Percentiles rank a stretch among this genome's conserved stretches.
These are phyloP conservation scores for Zygaena filipendulae DNA, from an alignment of 2,888 invertebrate genomes.

Conservation along the genomic window DNA sequence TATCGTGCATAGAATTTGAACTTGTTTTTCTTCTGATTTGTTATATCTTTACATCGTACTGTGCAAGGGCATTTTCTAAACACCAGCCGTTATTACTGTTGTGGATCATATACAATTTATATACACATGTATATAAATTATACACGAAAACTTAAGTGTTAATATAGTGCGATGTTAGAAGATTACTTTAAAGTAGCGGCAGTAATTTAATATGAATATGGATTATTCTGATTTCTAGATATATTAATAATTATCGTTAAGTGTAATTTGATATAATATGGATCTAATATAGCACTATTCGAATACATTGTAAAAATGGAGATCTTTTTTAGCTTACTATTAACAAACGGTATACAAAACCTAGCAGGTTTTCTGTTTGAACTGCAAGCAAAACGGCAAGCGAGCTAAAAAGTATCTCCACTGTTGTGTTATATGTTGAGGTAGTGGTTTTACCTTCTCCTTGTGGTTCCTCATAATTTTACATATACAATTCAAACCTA, in stretches of 20 bases:
- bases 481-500: conserved; percentile 67
- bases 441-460: conserved; percentile 61
- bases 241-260: no score
- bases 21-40: conserved; percentile 7
- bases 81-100: conserved; percentile 22
- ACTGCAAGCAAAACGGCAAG: no score
- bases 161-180: conserved; percentile 42
- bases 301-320: conserved; percentile 34
- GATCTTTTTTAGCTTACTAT: conserved; percentile 35
- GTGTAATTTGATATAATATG: no score
- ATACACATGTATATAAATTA: conserved; percentile 33
- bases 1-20: conserved; percentile 12
- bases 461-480: conserved; percentile 64
- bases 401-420: conserved; percentile 31
- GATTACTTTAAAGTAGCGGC: no score
- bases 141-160: conserved; percentile 41
- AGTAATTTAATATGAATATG: no score
- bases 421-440: conserved; percentile 27
- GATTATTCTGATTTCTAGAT: no score
- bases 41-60: conserved; percentile 14
- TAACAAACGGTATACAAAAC: no score
- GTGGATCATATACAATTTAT: conserved; percentile 40
- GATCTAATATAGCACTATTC: conserved; percentile 34
- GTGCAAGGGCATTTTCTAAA: conserved; percentile 52
- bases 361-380: no score